Evolutionary conservation across 2,797 vertebrate genomes (phyloP).

Genomic region (Chrosomus eos): DNA sequence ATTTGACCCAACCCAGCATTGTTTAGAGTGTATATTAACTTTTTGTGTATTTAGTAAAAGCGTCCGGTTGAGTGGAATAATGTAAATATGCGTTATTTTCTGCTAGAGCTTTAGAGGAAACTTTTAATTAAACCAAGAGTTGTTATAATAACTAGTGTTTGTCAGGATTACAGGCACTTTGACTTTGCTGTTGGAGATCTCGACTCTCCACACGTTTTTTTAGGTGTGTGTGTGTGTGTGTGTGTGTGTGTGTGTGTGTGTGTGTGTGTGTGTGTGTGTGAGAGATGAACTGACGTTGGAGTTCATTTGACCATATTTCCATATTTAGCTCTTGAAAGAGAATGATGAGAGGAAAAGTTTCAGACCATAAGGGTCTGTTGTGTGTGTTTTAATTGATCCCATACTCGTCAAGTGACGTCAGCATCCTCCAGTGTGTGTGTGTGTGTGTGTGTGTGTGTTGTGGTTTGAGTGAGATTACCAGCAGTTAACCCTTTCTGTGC

Average conservation of each 20-base stretch:
- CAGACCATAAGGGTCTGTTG: conserved; percentile 68
- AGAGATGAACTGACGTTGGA: too few species aligned
- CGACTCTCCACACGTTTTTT: not conserved
- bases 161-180: conserved; percentile 26
- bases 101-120: not conserved
- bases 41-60: conserved; percentile 22
- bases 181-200: conserved; percentile 1
- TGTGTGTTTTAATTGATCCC: conserved; percentile 77
- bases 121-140: not conserved
- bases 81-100: not conserved
- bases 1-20: too few species aligned
- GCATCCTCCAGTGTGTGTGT: conserved; percentile 61
- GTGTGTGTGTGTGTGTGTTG: conserved; percentile 45
- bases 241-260: too few species aligned
- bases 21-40: too few species aligned
- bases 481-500: conserved; percentile 68
- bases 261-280: too few species aligned
- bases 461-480: conserved; percentile 56
- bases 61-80: not conserved
- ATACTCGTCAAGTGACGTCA: conserved; percentile 73
- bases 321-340: conserved; percentile 47
- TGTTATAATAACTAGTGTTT: not conserved
- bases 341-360: conserved; percentile 56
- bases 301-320: not conserved
- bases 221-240: not conserved